phyloP scores from a whole-genome alignment of 2,797 vertebrate genomes.

The Parauchenoglanis punctatus region DNA sequence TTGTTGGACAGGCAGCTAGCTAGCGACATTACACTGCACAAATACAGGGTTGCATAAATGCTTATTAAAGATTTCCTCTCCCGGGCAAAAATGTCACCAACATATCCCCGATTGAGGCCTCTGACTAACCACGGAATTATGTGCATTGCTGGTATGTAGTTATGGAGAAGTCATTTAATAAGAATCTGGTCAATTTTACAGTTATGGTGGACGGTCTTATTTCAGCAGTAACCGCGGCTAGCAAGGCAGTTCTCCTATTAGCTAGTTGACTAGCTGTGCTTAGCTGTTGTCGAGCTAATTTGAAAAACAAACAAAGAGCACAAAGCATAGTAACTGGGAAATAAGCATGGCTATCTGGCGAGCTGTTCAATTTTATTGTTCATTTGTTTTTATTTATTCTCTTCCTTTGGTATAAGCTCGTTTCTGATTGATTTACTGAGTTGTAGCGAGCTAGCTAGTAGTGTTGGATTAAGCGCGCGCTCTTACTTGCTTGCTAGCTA shows the following conservation, averaged over 20 bases:
- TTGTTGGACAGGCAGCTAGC: slow-evolving; percentile 36
- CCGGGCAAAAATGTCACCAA: slow-evolving; percentile 9
- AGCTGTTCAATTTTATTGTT: background rate
- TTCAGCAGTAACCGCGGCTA: slow-evolving; percentile 5
- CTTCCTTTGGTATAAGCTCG: background rate
- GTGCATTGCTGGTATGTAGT: slow-evolving; percentile 16
- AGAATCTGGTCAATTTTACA: background rate
- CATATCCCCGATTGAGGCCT: background rate
- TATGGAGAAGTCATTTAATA: background rate
- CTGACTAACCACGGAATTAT: background rate
- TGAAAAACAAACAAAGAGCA: background rate
- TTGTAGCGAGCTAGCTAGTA: background rate
- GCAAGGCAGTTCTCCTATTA: background rate
- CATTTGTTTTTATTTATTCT: background rate
- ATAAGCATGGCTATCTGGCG: no score
- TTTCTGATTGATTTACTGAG: background rate
- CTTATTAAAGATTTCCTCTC: background rate
- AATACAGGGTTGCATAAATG: background rate
- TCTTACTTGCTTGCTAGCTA: background rate
- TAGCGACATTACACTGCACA: slow-evolving; percentile 14
- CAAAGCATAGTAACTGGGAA: no score
- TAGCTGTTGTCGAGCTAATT: background rate
- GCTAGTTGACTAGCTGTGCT: background rate
- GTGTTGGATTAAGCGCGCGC: background rate
- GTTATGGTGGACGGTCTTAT: background rate